Base-by-base conservation (phyloP, 2,797 vertebrate genomes). In the Malurus splendens region DNA sequence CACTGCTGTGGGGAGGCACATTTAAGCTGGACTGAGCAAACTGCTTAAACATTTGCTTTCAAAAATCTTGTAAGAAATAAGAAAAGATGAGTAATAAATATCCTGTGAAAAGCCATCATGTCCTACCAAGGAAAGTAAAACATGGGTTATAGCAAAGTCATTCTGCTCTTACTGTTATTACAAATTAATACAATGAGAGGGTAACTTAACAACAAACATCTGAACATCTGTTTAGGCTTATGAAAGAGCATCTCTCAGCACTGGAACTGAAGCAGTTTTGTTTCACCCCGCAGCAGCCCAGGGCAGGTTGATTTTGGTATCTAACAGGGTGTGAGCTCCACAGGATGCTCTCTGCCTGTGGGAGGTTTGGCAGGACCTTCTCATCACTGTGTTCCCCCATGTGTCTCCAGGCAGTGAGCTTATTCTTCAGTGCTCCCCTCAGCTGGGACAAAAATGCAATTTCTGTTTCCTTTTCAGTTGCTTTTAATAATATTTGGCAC, bases 351-450 rank as follows among this genome's bases (percentile, higher is more conserved):
- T 32, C 61, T 56, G 61, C 41, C 73, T 5, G 20, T 0, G 0
- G 41, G 38, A 62, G 57, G 41, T 33, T 22, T 28, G 57, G 73
- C 50, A 68, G 56, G 24, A 23, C 51, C 36, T 38, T 57, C 36
- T 81, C n/a, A 16, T 16, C 0, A 0, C 4, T 18, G 30, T 12
- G 42, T 9, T 66, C 28, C 17, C 54, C n/a, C 2, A 1, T 1
- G 5, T 14, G 10, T 9, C 42, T 38, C 48, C 52, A 79, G 10
- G 76, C 67, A 61, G 19, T 2, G 5, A 82, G n/a, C 22, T 79
- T 16, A 10, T 36, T 44, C 73, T 19, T 47, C 38, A 80, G 14
- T 2, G 3, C 11, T 73, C 12, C 45, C 16, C 54, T 62, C 38
- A 18, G 28, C 1, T 44, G 45, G 36, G 30, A 48, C 15, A 36